Evolutionary conservation across 2,113 vertebrate species (phyloP).

Genomic region (Sorex fumeus): DNA sequence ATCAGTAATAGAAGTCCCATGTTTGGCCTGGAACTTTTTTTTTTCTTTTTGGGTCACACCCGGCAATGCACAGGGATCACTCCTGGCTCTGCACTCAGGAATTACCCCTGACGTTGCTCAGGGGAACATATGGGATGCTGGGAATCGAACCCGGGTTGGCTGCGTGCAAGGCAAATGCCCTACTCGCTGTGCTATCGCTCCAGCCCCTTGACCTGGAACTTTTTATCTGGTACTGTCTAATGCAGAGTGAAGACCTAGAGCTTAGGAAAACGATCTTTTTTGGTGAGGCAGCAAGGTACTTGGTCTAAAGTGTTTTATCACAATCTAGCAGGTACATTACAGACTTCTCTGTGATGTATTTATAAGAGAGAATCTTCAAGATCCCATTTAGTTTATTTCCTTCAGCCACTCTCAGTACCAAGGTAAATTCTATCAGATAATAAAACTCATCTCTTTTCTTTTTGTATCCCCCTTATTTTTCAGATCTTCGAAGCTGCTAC

Average conservation of each 20-base stretch:
- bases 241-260: slow-evolving; percentile 12
- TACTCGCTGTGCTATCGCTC: too few species aligned
- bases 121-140: too few species aligned
- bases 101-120: too few species aligned
- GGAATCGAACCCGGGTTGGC: too few species aligned
- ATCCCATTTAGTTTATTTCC: not conserved
- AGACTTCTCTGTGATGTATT: not conserved
- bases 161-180: too few species aligned
- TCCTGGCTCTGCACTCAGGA: too few species aligned
- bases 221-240: not conserved
- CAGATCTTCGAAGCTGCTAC: slow-evolving; percentile 92
- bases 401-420: not conserved
- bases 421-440: slow-evolving; percentile 46
- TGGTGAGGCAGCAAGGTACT: not conserved
- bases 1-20: not conserved
- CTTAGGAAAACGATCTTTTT: not conserved
- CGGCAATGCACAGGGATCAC: too few species aligned
- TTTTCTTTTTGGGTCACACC: too few species aligned
- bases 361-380: not conserved
- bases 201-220: not conserved
- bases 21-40: not conserved
- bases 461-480: slow-evolving; percentile 38
- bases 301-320: slow-evolving; percentile 32
- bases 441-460: not conserved
- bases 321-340: not conserved